Evolutionary conservation across 2,797 vertebrate species (phyloP), one percentile per base, ranked within the genome.

Genomic region (Momotus momota): DNA sequence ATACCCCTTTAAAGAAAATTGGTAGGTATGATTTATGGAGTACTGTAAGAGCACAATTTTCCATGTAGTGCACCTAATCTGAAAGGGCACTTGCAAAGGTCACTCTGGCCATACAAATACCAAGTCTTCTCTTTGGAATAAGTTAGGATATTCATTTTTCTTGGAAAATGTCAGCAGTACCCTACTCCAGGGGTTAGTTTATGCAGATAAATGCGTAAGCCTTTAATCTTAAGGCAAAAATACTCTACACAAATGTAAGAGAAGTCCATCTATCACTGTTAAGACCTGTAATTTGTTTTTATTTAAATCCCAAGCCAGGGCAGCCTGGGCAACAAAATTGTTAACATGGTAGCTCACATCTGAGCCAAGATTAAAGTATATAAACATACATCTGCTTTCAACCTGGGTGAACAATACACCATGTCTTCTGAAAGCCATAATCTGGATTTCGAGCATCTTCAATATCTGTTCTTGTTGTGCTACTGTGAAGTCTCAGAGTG

Each of bases 1-100:
- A 99, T 99, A 99, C 98, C 98, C 99, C 99, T 99, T 99, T 99
- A 99, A 99, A 99, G 99, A 99, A 99, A 99, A 99, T 98, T 98
- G 99, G 98, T 98, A 97, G 98, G 98, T 99, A 99, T 99, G 99
- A 99, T 99, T 99, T 99, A 99, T 99, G 98, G 99, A 99, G 98
- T 99, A 98, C 99, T 98, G 99, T 98, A 98, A 98, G 99, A 99
- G 98, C 98, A 98, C 99, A 99, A 99, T 99, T 99, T 99, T 99
- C 99, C 98, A 98, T 99, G 99, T 99, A 98, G 98, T 99, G 98
- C 98, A 98, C 98, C 99, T 99, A 99, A 99, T 99, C 99, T 99
- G 98, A 99, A 98, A 99, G 98, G 99, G 98, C 99, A 98, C 98
- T 97, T 97, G 98, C 98, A 99, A 99, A 99, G 99, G 99, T 99